phyloP scores from a whole-genome alignment of 2,797 vertebrate species.

The Astyanax mexicanus region DNA sequence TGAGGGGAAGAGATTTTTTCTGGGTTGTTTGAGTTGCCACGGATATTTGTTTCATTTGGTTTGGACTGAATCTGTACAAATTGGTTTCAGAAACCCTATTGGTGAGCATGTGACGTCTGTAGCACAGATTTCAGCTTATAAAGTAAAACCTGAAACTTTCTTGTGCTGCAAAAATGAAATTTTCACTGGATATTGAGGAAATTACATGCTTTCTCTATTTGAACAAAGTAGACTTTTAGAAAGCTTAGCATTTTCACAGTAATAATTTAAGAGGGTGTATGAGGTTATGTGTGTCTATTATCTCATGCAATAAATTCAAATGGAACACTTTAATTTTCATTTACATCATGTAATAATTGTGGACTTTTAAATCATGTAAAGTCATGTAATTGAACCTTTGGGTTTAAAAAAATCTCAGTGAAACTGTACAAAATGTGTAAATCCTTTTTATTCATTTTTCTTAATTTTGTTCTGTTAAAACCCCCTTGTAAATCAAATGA shows the following conservation, averaged over 20 bases:
- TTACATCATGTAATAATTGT: too few species aligned
- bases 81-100: slow-evolving; percentile 2
- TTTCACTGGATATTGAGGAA: neutral
- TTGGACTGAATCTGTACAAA: slow-evolving; percentile 1
- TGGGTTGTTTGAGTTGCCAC: slow-evolving; percentile 1
- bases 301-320: too few species aligned
- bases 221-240: too few species aligned
- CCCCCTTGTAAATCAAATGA: too few species aligned
- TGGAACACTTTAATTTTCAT: too few species aligned
- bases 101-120: neutral
- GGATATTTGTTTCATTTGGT: slow-evolving; percentile 7
- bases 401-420: too few species aligned
- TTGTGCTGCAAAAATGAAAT: neutral
- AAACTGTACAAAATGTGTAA: too few species aligned
- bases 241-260: neutral
- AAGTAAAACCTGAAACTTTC: slow-evolving; percentile 10
- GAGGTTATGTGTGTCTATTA: neutral
- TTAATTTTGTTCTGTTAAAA: too few species aligned
- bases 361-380: too few species aligned
- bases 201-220: neutral
- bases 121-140: neutral
- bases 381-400: too few species aligned
- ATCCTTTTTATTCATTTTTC: too few species aligned
- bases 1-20: neutral
- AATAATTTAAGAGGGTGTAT: neutral